Conservation (phyloP, 1,140 invertebrate genomes). For the Acromyrmex echinatior region DNA sequence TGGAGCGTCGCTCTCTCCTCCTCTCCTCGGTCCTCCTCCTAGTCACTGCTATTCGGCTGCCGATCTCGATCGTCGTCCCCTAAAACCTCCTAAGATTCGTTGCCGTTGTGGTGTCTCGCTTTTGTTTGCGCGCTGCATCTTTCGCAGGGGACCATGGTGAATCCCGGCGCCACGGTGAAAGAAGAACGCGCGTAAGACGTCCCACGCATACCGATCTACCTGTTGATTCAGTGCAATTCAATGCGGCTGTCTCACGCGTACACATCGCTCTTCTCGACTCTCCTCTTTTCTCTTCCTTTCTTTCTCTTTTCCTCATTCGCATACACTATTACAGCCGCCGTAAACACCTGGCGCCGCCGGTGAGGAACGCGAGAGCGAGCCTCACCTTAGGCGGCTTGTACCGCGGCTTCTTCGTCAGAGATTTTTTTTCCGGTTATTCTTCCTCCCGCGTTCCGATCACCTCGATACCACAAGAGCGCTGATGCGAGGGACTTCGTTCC, state of each 20-base stretch:
- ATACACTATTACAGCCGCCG: neutral
- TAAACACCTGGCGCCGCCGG: constrained; percentile 53
- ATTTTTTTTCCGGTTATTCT: constrained; percentile 57
- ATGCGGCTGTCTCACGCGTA: constrained; percentile 47
- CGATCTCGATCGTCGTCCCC: neutral
- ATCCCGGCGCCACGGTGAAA: constrained; percentile 14
- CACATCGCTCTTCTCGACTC: neutral
- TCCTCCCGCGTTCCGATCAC: constrained; percentile 44
- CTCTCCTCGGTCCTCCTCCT: neutral
- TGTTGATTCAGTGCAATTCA: constrained; percentile 57
- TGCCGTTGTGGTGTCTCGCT: neutral
- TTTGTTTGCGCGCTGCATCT: constrained; percentile 31
- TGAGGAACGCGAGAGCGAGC: constrained; percentile 57
- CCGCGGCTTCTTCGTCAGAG: constrained; percentile 12
- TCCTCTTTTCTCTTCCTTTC: neutral
- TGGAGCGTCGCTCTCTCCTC: constrained; percentile 1
- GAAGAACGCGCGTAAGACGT: constrained; percentile 11
- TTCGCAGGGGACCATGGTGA: neutral
- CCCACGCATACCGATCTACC: constrained; percentile 63
- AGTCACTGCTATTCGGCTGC: neutral
- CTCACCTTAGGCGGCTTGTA: constrained; percentile 46
- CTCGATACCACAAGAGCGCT: constrained; percentile 30
- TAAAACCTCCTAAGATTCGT: constrained; percentile 15
- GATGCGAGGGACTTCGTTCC: neutral
- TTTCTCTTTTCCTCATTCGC: constrained; percentile 18